These are phyloP conservation scores for Silurus meridionalis DNA, from an alignment of 2,113 vertebrate species.

Conservation along the genomic window DNA sequence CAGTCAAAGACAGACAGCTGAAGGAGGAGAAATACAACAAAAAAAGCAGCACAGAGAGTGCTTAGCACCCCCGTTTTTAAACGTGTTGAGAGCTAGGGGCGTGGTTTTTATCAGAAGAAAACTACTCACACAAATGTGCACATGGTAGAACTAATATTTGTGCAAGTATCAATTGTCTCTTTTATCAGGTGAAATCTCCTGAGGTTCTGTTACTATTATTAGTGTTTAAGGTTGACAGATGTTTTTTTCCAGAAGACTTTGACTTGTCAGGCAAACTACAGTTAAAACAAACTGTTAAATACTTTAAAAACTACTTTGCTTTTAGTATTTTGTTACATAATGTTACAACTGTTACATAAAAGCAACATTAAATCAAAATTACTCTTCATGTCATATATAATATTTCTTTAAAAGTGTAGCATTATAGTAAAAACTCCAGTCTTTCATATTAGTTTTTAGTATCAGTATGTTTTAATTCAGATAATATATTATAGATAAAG, in stretches of 20 bases:
- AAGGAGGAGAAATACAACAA: not conserved
- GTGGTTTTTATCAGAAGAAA: not conserved
- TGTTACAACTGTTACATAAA: not conserved
- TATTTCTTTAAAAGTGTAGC: not conserved
- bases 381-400: not conserved
- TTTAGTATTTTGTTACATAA: not conserved
- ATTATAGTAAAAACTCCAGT: not conserved
- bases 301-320: not conserved
- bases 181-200: not conserved
- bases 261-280: not conserved
- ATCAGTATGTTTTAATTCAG: not conserved
- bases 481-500: not conserved
- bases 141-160: not conserved
- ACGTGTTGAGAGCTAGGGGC: not conserved
- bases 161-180: not conserved
- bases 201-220: not conserved
- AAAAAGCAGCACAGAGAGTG: not conserved
- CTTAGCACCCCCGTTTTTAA: not conserved
- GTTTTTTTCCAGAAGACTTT: not conserved
- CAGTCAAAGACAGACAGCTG: not conserved
- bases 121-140: not conserved
- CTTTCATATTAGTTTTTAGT: not conserved
- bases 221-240: not conserved
- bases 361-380: not conserved
- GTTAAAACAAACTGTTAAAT: not conserved